A percentile compares a stretch with the other conserved stretches of the same genome.
These are phyloP conservation scores for Marronus borbonicus DNA, from an alignment of 2,888 invertebrate genomes.

Conservation along the genomic window DNA sequence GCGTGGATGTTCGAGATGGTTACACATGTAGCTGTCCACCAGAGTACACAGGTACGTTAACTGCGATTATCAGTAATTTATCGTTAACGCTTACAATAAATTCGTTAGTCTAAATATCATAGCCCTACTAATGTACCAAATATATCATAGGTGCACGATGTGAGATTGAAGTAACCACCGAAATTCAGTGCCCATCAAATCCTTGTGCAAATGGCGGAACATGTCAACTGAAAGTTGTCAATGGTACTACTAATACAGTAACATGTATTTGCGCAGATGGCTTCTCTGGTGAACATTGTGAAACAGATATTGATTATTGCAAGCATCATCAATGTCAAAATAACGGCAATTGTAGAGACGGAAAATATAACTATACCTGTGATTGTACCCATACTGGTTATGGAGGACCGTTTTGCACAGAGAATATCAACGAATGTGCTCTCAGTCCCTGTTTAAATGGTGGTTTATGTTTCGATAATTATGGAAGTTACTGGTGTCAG, in stretches of 20 bases:
- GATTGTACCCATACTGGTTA: constrained; percentile 85
- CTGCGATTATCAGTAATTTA: background rate
- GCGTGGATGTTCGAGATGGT: constrained; percentile 79
- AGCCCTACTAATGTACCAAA: background rate
- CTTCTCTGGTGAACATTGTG: constrained; percentile 80
- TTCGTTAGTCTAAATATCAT: too few relatives aligned
- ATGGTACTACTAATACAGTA: constrained; percentile 56
- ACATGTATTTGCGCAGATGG: constrained; percentile 72
- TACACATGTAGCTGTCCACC: constrained; percentile 81
- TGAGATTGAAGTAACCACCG: constrained; percentile 80
- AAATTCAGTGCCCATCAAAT: constrained; percentile 81
- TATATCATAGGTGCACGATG: constrained; percentile 74
- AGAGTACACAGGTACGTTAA: constrained; percentile 76
- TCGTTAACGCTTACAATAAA: too few relatives aligned
- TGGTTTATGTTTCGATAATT: constrained; percentile 87
- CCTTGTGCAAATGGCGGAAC: constrained; percentile 88
- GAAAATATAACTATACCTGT: constrained; percentile 83
- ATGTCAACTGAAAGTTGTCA: constrained; percentile 78
- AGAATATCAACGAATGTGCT: constrained; percentile 86
- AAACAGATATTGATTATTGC: constrained; percentile 85
- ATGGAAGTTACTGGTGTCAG: constrained; percentile 85
- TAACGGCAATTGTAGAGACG: constrained; percentile 77
- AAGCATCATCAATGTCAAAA: constrained; percentile 79
- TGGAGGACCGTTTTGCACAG: constrained; percentile 81
- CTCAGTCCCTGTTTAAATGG: constrained; percentile 81